These are phyloP conservation scores for Nasonia vitripennis DNA, from an alignment of 1,140 invertebrate genomes.

Conservation along the genomic window DNA sequence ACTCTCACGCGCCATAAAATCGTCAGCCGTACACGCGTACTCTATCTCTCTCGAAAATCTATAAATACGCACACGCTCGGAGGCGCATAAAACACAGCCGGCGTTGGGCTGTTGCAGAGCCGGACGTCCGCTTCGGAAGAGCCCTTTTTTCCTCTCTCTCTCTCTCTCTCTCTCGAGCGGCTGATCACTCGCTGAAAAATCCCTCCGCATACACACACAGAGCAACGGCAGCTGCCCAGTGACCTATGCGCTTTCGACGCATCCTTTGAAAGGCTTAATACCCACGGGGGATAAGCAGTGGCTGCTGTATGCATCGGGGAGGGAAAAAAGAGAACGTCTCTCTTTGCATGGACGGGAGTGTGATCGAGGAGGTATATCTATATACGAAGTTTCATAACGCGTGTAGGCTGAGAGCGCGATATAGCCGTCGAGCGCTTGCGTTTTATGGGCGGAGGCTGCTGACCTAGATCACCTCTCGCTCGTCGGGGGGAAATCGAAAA, in stretches of 20 bases:
- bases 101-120: no score
- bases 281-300: background rate
- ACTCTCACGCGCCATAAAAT: background rate
- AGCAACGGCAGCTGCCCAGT: background rate
- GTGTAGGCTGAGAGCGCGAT: background rate
- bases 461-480: slow-evolving; percentile 13
- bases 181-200: background rate
- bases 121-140: background rate
- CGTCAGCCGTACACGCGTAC: no score
- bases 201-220: background rate
- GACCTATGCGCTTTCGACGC: background rate
- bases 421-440: background rate
- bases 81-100: background rate
- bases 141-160: background rate
- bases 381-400: slow-evolving; percentile 19
- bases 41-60: background rate
- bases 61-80: background rate
- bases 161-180: background rate
- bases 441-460: background rate
- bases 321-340: background rate
- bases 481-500: slow-evolving; percentile 29
- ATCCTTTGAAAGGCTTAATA: background rate
- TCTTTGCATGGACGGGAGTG: background rate
- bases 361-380: background rate
- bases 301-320: background rate